phyloP scores from a whole-genome alignment of 1,140 invertebrate genomes.

The Orchestia grillus region DNA sequence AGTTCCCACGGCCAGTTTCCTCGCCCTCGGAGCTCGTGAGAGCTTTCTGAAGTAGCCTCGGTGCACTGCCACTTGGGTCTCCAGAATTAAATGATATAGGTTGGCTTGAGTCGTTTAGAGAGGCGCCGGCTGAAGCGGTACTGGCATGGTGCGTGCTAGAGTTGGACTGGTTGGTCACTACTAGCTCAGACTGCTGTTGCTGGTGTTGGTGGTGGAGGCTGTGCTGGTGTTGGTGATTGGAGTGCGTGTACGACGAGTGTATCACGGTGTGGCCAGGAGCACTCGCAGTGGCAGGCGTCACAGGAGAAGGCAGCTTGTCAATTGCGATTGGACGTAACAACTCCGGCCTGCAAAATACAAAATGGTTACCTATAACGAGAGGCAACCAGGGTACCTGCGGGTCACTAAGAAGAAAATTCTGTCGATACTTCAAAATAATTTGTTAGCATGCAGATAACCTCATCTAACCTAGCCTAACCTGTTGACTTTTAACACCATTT shows the following conservation, averaged over 20 bases:
- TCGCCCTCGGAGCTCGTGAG: not conserved
- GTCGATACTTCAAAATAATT: no score
- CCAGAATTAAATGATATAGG: not conserved
- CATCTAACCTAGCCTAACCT: no score
- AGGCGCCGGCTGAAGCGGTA: not conserved
- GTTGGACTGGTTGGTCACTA: not conserved
- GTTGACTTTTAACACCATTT: no score
- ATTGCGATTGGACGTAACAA: conserved; percentile 65
- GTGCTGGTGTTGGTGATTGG: conserved; percentile 56
- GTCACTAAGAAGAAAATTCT: no score
- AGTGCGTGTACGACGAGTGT: conserved; percentile 34
- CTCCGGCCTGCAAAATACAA: conserved; percentile 62
- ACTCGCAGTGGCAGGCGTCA: conserved; percentile 51
- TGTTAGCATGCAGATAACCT: no score
- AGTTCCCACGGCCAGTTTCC: not conserved
- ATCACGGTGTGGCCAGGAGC: conserved; percentile 37
- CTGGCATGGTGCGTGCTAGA: not conserved
- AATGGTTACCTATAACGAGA: not conserved
- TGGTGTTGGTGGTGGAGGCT: conserved; percentile 59
- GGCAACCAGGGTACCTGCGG: no score
- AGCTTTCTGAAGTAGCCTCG: conserved; percentile 24
- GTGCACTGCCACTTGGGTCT: not conserved
- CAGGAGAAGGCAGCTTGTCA: conserved; percentile 63
- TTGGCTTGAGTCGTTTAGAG: not conserved
- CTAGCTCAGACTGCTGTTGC: conserved; percentile 44